phyloP scores from a whole-genome alignment of 2,797 vertebrate species.

The Picus viridis region DNA sequence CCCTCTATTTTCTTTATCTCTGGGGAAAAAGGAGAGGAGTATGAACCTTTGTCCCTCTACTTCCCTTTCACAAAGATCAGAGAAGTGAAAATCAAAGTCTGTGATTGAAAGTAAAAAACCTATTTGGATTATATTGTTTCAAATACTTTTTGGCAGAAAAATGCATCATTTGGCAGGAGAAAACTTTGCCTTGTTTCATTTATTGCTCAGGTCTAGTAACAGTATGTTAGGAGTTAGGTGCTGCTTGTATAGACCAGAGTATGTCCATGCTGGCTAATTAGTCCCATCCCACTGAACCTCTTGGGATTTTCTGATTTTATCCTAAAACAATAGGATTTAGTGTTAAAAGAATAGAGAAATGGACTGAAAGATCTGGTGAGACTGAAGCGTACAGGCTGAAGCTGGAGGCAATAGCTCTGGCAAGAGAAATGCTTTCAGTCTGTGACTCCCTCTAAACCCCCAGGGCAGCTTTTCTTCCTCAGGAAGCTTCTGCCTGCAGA shows the following conservation, averaged over 20 bases:
- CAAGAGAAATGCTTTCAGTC: not conserved
- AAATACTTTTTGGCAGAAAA: constrained; percentile 25
- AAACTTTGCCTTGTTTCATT: not conserved
- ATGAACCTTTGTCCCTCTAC: not conserved
- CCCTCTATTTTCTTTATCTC: not conserved
- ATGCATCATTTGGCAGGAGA: constrained; percentile 9
- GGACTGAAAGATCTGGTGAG: not conserved
- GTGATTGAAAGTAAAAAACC: constrained; percentile 1
- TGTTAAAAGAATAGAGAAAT: not conserved
- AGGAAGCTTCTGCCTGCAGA: not conserved
- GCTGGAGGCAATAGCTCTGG: not conserved
- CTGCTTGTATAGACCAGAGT: not conserved
- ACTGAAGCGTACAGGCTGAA: not conserved
- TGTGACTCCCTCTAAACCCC: not conserved
- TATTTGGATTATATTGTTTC: constrained; percentile 20
- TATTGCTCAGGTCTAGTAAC: constrained; percentile 2
- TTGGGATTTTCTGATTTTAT: not conserved
- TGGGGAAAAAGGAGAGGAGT: not conserved
- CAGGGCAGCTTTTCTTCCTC: not conserved
- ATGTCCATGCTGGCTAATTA: not conserved
- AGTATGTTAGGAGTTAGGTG: not conserved
- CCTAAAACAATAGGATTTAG: not conserved
- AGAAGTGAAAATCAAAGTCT: constrained; percentile 31
- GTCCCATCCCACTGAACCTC: not conserved
- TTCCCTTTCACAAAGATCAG: not conserved